Conservation (phyloP, 2,113 vertebrate species). For the Salvelinus fontinalis region DNA sequence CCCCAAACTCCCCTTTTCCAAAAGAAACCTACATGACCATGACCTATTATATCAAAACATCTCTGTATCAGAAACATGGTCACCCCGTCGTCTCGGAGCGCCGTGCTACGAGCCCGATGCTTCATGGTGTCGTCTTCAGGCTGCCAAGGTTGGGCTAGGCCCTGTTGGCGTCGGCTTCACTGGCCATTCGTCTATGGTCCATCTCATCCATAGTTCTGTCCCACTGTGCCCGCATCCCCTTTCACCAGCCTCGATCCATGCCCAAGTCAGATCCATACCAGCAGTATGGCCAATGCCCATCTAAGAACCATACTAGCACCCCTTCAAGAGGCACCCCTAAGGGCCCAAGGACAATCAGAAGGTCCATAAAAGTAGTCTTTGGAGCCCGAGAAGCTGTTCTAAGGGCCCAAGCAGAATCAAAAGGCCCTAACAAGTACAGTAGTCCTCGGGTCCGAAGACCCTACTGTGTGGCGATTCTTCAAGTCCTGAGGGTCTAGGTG, state of each 20-base stretch:
- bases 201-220: slow-evolving; percentile 2
- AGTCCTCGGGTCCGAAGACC: neutral
- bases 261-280: neutral
- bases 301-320: neutral
- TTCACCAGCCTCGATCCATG: slow-evolving; percentile 6
- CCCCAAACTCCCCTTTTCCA: slow-evolving; percentile 35
- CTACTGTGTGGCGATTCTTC: too few relatives aligned
- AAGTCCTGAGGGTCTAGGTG: neutral
- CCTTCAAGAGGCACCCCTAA: neutral
- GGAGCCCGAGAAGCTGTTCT: neutral
- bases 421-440: neutral
- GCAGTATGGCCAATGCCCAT: neutral
- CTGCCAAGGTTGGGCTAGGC: slow-evolving; percentile 5
- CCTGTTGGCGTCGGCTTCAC: neutral
- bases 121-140: slow-evolving; percentile 18
- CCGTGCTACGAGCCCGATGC: neutral
- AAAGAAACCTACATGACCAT: slow-evolving; percentile 32
- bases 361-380: neutral
- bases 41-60: slow-evolving; percentile 35
- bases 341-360: neutral
- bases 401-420: neutral
- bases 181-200: neutral
- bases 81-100: slow-evolving; percentile 27
- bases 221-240: neutral
- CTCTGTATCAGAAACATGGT: neutral